phyloP scores from a whole-genome alignment of 2,888 invertebrate species.

The Geophilus truncorum region DNA sequence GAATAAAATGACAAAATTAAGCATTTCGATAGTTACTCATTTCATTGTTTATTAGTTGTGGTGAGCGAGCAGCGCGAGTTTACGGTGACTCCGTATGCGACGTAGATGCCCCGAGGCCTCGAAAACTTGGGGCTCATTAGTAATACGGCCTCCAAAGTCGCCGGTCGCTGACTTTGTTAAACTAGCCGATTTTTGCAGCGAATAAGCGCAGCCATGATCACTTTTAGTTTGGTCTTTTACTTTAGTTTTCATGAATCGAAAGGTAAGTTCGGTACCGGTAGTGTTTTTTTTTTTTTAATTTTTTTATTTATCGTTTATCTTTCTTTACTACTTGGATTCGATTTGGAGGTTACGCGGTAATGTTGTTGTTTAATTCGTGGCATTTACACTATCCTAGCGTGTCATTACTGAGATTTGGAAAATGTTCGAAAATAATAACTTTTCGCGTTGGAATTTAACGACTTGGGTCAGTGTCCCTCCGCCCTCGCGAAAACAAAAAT shows the following conservation, averaged over 20 bases:
- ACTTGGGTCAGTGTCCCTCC: conserved; percentile 14
- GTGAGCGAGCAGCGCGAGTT: no score
- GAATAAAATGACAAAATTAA: neutral
- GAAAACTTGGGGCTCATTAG: neutral
- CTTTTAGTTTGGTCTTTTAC: no score
- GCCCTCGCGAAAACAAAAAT: neutral
- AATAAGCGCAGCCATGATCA: neutral
- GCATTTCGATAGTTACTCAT: no score
- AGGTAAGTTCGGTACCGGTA: neutral
- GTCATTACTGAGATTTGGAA: neutral
- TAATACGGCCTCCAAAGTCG: neutral
- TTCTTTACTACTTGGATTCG: no score
- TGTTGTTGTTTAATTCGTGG: no score
- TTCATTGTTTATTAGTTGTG: no score
- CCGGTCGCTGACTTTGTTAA: neutral
- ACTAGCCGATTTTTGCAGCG: neutral
- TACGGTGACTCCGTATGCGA: no score
- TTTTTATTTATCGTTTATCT: no score
- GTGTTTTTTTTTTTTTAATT: no score
- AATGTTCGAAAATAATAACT: neutral
- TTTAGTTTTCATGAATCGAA: neutral
- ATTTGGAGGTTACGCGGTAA: no score
- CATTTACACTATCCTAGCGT: neutral
- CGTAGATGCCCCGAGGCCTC: neutral
- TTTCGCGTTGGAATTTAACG: neutral